Conservation (phyloP, 2,113 vertebrate genomes). For the Agelaius phoeniceus region DNA sequence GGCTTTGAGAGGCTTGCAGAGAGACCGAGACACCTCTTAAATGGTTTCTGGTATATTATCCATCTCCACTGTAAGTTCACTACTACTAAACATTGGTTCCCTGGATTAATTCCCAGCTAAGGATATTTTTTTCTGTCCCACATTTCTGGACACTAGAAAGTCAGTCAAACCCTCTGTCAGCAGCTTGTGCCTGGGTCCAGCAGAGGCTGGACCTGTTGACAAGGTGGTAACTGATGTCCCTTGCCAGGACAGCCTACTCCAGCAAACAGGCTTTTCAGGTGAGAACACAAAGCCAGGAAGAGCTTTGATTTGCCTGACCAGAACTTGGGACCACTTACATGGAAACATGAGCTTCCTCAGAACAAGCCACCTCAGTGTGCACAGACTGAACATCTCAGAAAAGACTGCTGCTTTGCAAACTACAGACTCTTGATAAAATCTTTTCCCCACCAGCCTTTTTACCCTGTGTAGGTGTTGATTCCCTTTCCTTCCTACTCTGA, state of each 20-base stretch:
- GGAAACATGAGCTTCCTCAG: background rate
- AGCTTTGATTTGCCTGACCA: background rate
- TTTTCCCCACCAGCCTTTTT: background rate
- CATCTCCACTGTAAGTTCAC: background rate
- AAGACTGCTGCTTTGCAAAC: background rate
- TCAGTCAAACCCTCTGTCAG: background rate
- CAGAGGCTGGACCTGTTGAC: background rate
- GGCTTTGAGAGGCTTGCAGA: no score
- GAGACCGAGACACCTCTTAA: background rate
- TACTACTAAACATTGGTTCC: background rate
- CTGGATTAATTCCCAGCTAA: background rate
- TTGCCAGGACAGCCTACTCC: background rate
- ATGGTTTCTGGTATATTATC: background rate
- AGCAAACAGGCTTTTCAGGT: background rate
- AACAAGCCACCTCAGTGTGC: background rate
- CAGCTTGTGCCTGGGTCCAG: background rate
- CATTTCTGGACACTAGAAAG: background rate
- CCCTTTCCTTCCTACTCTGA: background rate
- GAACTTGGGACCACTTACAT: background rate
- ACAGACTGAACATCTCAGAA: background rate
- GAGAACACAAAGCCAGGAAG: background rate
- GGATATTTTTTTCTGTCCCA: background rate
- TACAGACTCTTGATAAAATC: background rate
- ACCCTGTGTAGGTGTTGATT: fast-evolving
- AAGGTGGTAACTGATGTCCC: background rate